Percentiles rank a stretch among this genome's conserved stretches.
phyloP scores from a whole-genome alignment of 1,140 invertebrate genomes.

The Cherax destructor region DNA sequence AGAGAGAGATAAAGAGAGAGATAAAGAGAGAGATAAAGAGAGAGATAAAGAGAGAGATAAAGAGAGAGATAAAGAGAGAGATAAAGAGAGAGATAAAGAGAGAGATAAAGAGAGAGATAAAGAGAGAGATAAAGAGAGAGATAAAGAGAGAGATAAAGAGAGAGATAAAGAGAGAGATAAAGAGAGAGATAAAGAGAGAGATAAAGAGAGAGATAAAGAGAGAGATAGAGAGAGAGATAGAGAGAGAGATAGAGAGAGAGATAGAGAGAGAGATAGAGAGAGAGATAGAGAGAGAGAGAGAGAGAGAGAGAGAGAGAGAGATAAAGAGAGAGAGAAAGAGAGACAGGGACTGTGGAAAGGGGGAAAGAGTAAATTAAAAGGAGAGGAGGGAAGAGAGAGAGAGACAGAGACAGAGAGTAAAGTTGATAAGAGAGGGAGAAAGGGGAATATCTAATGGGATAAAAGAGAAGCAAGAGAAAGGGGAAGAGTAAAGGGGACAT shows the following conservation, averaged over 20 bases:
- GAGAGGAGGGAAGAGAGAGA: background rate
- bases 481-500: no score
- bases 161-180: background rate
- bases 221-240: background rate
- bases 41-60: background rate
- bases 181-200: background rate
- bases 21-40: background rate
- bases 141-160: no score
- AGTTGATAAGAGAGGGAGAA: background rate
- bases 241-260: conserved; percentile 5
- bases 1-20: background rate
- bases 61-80: background rate
- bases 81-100: background rate
- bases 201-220: background rate
- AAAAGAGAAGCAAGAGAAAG: no score
- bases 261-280: conserved; percentile 4
- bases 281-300: conserved; percentile 12
- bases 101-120: background rate
- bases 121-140: background rate
- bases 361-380: background rate
- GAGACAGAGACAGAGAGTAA: background rate
- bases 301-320: background rate
- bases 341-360: background rate
- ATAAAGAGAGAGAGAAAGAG: background rate
- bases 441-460: no score